Conservation (phyloP, 2,888 invertebrate genomes). For the Girardia tigrina region DNA sequence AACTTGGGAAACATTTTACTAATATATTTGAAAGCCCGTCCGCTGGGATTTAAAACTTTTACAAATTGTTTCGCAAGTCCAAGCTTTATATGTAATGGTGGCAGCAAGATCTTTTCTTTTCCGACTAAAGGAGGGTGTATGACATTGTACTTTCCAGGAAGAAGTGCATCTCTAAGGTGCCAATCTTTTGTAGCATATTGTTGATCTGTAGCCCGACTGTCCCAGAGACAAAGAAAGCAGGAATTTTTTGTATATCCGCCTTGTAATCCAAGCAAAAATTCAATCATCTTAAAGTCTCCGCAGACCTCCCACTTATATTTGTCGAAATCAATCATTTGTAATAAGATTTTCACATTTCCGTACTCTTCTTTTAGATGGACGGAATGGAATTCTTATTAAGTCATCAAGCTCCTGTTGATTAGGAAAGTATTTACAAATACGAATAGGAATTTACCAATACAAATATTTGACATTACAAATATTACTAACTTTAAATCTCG, state of each 20-base stretch:
- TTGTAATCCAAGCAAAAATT: conserved; percentile 29
- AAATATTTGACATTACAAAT: too few relatives aligned
- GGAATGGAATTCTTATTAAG: too few relatives aligned
- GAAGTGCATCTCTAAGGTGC: too few relatives aligned
- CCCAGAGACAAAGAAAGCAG: conserved; percentile 29
- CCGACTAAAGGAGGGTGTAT: conserved; percentile 24
- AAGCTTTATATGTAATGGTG: too few relatives aligned
- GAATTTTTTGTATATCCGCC: conserved; percentile 30
- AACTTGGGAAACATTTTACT: conserved; percentile 28
- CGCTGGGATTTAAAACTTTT: conserved; percentile 21
- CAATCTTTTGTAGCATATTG: too few relatives aligned
- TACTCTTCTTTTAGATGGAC: conserved; percentile 27
- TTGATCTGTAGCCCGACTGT: conserved; percentile 18
- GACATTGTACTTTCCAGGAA: too few relatives aligned
- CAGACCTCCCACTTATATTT: conserved; percentile 21
- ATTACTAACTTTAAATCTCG: too few relatives aligned
- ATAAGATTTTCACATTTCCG: conserved; percentile 26
- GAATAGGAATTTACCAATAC: too few relatives aligned
- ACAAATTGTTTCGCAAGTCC: too few relatives aligned
- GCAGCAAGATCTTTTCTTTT: too few relatives aligned
- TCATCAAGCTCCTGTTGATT: too few relatives aligned
- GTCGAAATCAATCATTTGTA: conserved; percentile 15
- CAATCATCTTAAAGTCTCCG: conserved; percentile 28
- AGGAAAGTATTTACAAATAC: too few relatives aligned
- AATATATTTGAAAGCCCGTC: conserved; percentile 26